Evolutionary conservation across 1,140 invertebrate genomes (phyloP), one percentile per base, ranked within the genome.

Genomic region (Ptiloglossa arizonensis): DNA sequence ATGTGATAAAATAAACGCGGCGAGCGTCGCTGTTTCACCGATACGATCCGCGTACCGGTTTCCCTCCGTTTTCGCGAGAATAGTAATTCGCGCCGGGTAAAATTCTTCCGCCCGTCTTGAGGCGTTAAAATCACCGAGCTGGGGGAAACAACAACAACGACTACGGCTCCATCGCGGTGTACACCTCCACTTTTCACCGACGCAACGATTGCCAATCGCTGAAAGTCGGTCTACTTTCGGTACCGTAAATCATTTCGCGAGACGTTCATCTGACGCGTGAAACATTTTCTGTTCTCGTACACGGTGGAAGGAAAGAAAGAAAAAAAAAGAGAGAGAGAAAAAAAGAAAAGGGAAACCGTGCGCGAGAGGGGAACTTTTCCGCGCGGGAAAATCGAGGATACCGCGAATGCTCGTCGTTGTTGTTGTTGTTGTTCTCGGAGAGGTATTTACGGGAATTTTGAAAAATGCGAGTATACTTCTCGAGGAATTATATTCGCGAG

Each of bases 1-100:
- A 83, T 83, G n/a, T n/a, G 82, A 84, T 85, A 86, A 87, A 76
- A 81, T 68, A 67, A 78, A 67, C 56, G 15, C 24, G 24, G 17
- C 24, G 24, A 35, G 35, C 35, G 35, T 81, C 71, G 80, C 63
- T 79, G 79, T 72, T 76, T 35, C 59, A 52, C 69, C 38, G 73
- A 74, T 75, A 75, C 64, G 64, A 78, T 77, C 67, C 46, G 62
- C 41, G 41, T 11, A 41, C 56, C 66, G 70, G 54, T 63, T 52
- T 52, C 27, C 48, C 82, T 27, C 57, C 17, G 5, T n/a, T n/a
- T n/a, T n/a, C 27, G 27, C 11, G 4, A 17, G 29, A 15, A 29
- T 29, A n/a, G n/a, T n/a, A 24, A 56, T 54, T 35, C 29, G 19
- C 13, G n/a, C 35, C 29, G 52, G 41, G 32, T 59, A 73, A 81